Base-by-base conservation (phyloP, 2,113 vertebrate species). In the Pongo pygmaeus region DNA sequence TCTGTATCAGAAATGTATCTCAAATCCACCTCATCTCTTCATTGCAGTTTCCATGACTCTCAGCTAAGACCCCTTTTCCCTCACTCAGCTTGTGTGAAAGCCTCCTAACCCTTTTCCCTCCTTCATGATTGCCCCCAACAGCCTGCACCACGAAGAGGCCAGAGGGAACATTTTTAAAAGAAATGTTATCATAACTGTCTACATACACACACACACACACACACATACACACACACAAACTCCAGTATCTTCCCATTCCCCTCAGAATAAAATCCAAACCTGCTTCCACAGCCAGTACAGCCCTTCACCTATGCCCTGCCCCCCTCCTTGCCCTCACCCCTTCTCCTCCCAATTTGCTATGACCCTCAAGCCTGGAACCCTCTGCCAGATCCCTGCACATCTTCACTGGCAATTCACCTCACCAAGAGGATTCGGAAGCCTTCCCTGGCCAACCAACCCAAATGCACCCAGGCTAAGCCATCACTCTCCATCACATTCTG, bases 291-390 rank as follows among this genome's bases (percentile, higher is more conserved):
- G 32, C 32, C 59, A 52, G 61, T n/a, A 55, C 1, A 10, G 46
- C 14, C 52, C 35, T 69, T 23, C 5, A 77, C n/a, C 55, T n/a
- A 38, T 9, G 2, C 32, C 43, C 74, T 81, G 12, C 20, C 30
- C 11, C 11, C 5, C 1, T 16, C 14, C 48, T 8, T 20, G 2
- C n/a, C 40, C 38, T 81, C 27, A 32, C 3, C 11, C 4, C 9
- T 72, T 64, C 2, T 20, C 13, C 22, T 52, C 13, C 30, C 22
- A 17, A 5, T 3, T 48, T 88, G 69, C 40, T 59, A 18, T 48
- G 7, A 67, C 13, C 2, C 3, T 84, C 12, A 14, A 67, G 13
- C 38, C 18, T 20, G 38, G 48, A 70, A 61, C 8, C 40, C 48
- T 35, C 32, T 48, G 17, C 46, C 16, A 64, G 57, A 6, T 55